phyloP scores from a whole-genome alignment of 2,888 invertebrate species.

The Bibio marci region DNA sequence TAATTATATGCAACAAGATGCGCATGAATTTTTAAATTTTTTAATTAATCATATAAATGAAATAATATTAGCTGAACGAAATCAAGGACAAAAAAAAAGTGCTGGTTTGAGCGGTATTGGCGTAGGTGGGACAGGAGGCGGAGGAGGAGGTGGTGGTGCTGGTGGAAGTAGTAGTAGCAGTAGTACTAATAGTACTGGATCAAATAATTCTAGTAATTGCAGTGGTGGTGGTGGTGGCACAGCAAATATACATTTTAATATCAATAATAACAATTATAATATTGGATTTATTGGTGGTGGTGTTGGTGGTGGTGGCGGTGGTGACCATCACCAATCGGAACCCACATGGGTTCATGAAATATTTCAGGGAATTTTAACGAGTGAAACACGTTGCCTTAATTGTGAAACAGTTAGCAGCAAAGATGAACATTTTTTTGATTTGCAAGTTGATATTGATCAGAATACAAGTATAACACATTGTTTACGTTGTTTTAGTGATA shows the following conservation, averaged over 20 bases:
- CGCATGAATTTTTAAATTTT: slow-evolving; percentile 98
- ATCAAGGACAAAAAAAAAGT: slow-evolving; percentile 15
- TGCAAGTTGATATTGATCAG: slow-evolving; percentile 98
- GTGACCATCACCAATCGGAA: slow-evolving; percentile 37
- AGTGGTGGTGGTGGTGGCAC: neutral
- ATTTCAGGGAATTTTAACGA: slow-evolving; percentile 97
- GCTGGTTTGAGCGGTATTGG: neutral
- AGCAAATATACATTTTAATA: no score
- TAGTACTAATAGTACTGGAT: neutral
- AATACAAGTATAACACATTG: slow-evolving; percentile 99
- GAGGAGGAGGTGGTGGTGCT: slow-evolving; percentile 2
- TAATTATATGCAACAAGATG: slow-evolving; percentile 99
- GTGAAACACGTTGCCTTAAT: slow-evolving; percentile 97
- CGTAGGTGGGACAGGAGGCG: neutral
- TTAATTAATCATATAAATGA: slow-evolving; percentile 97
- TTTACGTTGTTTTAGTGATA: slow-evolving; percentile 92
- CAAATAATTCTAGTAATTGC: neutral
- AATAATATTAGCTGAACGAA: slow-evolving; percentile 69
- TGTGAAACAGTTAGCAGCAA: slow-evolving; percentile 99
- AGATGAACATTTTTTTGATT: slow-evolving; percentile 97
- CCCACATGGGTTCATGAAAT: slow-evolving; percentile 99
- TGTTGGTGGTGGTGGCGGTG: slow-evolving; percentile 18
- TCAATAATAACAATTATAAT: no score
- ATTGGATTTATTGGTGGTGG: neutral
- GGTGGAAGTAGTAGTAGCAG: neutral